phyloP scores from a whole-genome alignment of 2,797 vertebrate species.

The Aplochiton taeniatus region DNA sequence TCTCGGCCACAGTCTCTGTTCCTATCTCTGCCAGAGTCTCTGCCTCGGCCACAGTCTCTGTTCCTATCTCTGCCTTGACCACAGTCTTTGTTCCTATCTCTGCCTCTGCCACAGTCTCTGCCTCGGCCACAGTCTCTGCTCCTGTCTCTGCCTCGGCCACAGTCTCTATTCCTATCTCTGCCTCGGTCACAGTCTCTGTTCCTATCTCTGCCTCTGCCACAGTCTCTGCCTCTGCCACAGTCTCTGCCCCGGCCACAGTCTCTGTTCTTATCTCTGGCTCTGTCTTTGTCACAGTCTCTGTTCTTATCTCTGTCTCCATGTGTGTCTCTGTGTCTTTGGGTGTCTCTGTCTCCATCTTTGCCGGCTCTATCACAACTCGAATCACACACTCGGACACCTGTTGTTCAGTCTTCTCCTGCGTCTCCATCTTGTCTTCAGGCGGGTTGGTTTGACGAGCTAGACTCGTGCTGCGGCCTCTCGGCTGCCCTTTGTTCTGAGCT shows the following conservation, averaged over 20 bases:
- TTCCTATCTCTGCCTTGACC: not conserved
- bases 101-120: slow-evolving; percentile 11
- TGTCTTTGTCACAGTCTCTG: not conserved
- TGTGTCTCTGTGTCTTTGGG: not conserved
- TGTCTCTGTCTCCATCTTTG: not conserved
- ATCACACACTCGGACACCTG: slow-evolving; percentile 18
- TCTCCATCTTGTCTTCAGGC: slow-evolving; percentile 1
- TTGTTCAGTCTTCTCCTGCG: slow-evolving; percentile 21
- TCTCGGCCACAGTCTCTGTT: not conserved
- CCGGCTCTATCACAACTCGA: slow-evolving; percentile 14
- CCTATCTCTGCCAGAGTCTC: not conserved
- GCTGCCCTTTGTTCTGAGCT: slow-evolving; percentile 18
- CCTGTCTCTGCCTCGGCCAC: not conserved
- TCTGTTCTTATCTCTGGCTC: slow-evolving; percentile 3
- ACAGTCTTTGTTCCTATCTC: slow-evolving; percentile 2
- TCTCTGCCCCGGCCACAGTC: not conserved
- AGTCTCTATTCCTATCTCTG: slow-evolving; percentile 16
- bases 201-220: slow-evolving; percentile 9
- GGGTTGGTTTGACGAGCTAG: slow-evolving; percentile 30
- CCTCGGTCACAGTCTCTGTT: slow-evolving; percentile 2
- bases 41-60: not conserved
- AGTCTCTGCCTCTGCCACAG: slow-evolving; percentile 10
- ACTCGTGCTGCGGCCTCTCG: slow-evolving; percentile 2
- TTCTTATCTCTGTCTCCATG: slow-evolving; percentile 19
- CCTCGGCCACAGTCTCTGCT: slow-evolving; percentile 9